Evolutionary conservation across 1,140 invertebrate species (phyloP).

Genomic region (Choristoneura fumiferana): DNA sequence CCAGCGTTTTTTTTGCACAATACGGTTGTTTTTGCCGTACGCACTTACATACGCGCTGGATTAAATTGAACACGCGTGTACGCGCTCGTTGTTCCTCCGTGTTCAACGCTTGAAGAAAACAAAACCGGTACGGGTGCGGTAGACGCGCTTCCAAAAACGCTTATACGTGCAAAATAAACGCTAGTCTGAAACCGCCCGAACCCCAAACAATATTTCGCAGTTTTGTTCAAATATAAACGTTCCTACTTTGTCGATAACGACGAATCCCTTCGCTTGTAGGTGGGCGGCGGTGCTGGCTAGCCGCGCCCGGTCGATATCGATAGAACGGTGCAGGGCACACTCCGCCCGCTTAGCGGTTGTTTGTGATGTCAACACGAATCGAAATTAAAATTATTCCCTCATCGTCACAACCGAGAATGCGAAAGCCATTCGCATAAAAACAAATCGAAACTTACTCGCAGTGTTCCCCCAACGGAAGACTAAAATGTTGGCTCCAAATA

Average conservation of each 20-base stretch:
- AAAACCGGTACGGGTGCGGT: too few relatives aligned
- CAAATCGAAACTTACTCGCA: constrained; percentile 24
- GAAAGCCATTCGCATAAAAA: constrained; percentile 28
- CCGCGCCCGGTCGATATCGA: constrained; percentile 37
- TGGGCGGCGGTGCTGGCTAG: constrained; percentile 34
- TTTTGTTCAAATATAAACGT: too few relatives aligned
- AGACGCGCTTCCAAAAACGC: too few relatives aligned
- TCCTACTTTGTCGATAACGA: background rate
- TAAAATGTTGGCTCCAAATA: constrained; percentile 2
- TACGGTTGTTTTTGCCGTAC: too few relatives aligned
- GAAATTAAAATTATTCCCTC: background rate
- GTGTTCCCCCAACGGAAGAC: background rate
- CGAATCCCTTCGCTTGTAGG: constrained; percentile 22
- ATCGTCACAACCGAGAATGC: background rate
- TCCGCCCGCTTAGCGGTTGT: constrained; percentile 42
- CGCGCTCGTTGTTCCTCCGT: too few relatives aligned
- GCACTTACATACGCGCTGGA: too few relatives aligned
- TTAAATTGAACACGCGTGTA: too few relatives aligned
- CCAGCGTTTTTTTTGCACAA: too few relatives aligned
- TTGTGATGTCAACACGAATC: constrained; percentile 57
- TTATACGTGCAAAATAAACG: too few relatives aligned
- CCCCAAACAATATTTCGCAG: too few relatives aligned
- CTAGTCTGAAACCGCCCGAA: too few relatives aligned
- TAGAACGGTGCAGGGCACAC: constrained; percentile 21
- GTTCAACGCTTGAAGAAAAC: too few relatives aligned